Evolutionary conservation across 2,888 invertebrate genomes (phyloP).

Genomic region (Parochlus steinenii): DNA sequence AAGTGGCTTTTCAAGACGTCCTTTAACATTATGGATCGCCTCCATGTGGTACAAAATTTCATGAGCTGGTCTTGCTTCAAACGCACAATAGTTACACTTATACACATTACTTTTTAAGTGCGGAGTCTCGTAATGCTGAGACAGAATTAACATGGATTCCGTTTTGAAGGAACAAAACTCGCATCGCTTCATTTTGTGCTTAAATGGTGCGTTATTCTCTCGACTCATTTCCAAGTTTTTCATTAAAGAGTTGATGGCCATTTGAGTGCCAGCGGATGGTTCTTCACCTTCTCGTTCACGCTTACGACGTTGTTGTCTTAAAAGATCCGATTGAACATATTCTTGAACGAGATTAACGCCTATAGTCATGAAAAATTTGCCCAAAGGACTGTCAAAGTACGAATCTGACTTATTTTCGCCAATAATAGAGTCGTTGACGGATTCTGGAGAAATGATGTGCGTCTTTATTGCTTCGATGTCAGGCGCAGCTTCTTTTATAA

Average conservation of each 20-base stretch:
- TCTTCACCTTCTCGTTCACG: constrained; percentile 52
- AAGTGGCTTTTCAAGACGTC: constrained; percentile 66
- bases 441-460: constrained; percentile 29
- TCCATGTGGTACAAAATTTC: constrained; percentile 87
- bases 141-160: constrained; percentile 67
- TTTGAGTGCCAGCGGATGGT: constrained; percentile 49
- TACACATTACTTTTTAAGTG: constrained; percentile 79
- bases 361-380: constrained; percentile 82
- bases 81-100: constrained; percentile 70
- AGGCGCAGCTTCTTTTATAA: constrained; percentile 37
- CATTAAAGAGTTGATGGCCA: constrained; percentile 64
- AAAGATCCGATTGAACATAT: constrained; percentile 80
- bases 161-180: constrained; percentile 81
- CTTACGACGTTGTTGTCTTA: constrained; percentile 74
- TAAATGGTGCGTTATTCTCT: constrained; percentile 68
- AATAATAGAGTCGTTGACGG: constrained; percentile 21
- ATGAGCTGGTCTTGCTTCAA: constrained; percentile 67
- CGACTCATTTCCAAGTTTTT: constrained; percentile 75
- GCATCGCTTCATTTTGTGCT: constrained; percentile 62
- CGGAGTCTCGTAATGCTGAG: constrained; percentile 77
- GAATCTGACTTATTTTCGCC: constrained; percentile 37
- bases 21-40: constrained; percentile 68
- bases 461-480: constrained; percentile 36
- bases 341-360: constrained; percentile 84
- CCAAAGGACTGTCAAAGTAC: constrained; percentile 74